phyloP scores from a whole-genome alignment of 2,888 invertebrate genomes.

The Volucella zonaria region DNA sequence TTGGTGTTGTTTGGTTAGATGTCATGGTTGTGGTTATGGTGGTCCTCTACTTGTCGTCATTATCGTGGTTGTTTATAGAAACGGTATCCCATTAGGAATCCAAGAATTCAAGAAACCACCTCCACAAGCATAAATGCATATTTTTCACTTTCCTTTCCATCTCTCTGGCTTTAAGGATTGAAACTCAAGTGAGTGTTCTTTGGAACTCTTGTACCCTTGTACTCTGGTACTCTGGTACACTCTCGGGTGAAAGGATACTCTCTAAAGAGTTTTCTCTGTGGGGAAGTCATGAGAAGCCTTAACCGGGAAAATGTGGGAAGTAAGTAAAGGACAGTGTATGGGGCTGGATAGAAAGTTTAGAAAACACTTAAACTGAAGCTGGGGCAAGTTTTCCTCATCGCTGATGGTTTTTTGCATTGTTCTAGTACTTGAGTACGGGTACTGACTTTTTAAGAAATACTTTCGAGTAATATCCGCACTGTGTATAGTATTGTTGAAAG shows the following conservation, averaged over 20 bases:
- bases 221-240: background rate
- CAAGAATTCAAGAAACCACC: constrained; percentile 32
- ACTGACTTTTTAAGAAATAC: constrained; percentile 22
- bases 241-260: constrained; percentile 33
- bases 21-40: constrained; percentile 8
- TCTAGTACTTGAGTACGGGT: background rate
- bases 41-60: background rate
- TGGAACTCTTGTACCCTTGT: background rate
- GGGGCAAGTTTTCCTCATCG: constrained; percentile 38
- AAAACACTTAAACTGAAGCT: constrained; percentile 31
- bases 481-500: constrained; percentile 24
- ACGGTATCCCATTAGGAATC: constrained; percentile 1
- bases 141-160: constrained; percentile 16
- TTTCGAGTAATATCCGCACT: background rate
- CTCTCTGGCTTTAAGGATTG: constrained; percentile 20
- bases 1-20: no score
- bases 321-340: no score
- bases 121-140: constrained; percentile 60
- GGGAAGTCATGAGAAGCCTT: constrained; percentile 2
- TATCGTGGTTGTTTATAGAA: background rate
- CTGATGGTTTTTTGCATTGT: constrained; percentile 37
- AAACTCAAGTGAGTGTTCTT: constrained; percentile 39
- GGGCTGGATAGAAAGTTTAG: constrained; percentile 35
- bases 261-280: background rate
- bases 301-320: constrained; percentile 8